These are phyloP conservation scores for Triplophysa yarkandensis DNA, from an alignment of 2,797 vertebrate species.

Conservation along the genomic window DNA sequence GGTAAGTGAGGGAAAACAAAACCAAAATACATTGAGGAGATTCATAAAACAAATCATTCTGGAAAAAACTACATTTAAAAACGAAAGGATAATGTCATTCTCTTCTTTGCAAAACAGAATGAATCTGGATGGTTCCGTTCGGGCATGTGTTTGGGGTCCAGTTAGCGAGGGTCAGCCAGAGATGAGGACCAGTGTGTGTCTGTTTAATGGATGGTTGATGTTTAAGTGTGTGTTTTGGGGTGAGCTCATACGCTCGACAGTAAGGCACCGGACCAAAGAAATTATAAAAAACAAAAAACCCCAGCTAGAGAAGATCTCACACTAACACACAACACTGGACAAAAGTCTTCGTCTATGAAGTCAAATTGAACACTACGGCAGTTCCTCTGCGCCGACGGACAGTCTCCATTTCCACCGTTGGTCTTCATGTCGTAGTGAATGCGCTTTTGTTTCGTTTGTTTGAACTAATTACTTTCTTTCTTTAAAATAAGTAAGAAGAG, in stretches of 20 bases:
- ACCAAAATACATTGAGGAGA: slow-evolving; percentile 25
- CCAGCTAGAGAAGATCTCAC: slow-evolving; percentile 49
- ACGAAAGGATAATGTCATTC: slow-evolving; percentile 69
- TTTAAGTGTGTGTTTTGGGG: slow-evolving; percentile 30
- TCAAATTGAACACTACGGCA: neutral
- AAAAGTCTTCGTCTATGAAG: slow-evolving; percentile 28
- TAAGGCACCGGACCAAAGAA: slow-evolving; percentile 98
- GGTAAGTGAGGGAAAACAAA: slow-evolving; percentile 19
- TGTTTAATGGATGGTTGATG: slow-evolving; percentile 14
- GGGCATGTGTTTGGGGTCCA: slow-evolving; percentile 26
- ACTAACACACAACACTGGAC: slow-evolving; percentile 45
- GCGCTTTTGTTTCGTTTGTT: slow-evolving; percentile 71
- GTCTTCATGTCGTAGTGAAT: slow-evolving; percentile 71
- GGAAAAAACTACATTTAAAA: slow-evolving; percentile 64
- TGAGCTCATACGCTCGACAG: slow-evolving; percentile 74
- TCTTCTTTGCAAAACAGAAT: slow-evolving; percentile 69
- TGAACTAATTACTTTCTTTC: slow-evolving; percentile 57
- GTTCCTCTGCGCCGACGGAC: slow-evolving; percentile 9
- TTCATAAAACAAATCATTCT: slow-evolving; percentile 48
- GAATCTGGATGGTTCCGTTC: slow-evolving; percentile 31
- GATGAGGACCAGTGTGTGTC: slow-evolving; percentile 17
- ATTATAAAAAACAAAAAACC: slow-evolving; percentile 55
- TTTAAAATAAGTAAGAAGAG: slow-evolving; percentile 83
- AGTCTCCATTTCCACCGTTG: slow-evolving; percentile 16
- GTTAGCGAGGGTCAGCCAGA: slow-evolving; percentile 12